Evolutionary conservation across 2,113 vertebrate genomes (phyloP), one percentile per base, ranked within the genome.

Genomic region (Cheilinus undulatus): DNA sequence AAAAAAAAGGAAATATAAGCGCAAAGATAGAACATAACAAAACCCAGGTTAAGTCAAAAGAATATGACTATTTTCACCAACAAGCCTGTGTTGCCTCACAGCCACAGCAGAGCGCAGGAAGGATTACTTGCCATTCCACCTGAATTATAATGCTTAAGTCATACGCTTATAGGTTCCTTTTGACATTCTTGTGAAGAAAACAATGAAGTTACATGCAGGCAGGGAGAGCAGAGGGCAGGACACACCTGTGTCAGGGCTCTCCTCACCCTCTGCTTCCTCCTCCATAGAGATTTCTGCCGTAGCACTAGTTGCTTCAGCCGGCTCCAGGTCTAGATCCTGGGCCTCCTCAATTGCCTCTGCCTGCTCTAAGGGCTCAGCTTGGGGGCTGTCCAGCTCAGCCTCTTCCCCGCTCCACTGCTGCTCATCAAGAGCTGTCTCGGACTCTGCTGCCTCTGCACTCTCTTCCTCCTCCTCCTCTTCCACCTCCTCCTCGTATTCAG

Each of bases 221-320:
- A 86, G 83, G 86, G 89, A 85, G 84, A 85, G 87, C 90, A 92
- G 92, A 92, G 89, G 78, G 86, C 89, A 91, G 91, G 93, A 97
- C 96, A 96, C 95, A 98, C 95, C 96, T 97, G 96, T 95, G 93
- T 92, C 89, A 56, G 91, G 83, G 85, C 93, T 93, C 84, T 88
- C 92, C 89, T 92, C 94, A 28, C 57, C 83, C 92, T 91, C 92
- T 94, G 72, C 64, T 36, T 94, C 92, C 85, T 91, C 92, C 93
- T 48, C 94, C 91, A 93, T 91, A 73, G 88, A 89, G 88, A 88
- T 91, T 84, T 93, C 91, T 80, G 90, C 58, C 43, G 88, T 92
- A 89, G 89, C 90, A 92, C 88, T 92, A 86, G 94, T 94, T 95
- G 88, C 90, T 80, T 88, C 89, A 28, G 67, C 60, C 74, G 73